Evolutionary conservation across 35 echinoderm and acorn worm species (phyloP).

Genomic region (Ophioderma brevispina): DNA sequence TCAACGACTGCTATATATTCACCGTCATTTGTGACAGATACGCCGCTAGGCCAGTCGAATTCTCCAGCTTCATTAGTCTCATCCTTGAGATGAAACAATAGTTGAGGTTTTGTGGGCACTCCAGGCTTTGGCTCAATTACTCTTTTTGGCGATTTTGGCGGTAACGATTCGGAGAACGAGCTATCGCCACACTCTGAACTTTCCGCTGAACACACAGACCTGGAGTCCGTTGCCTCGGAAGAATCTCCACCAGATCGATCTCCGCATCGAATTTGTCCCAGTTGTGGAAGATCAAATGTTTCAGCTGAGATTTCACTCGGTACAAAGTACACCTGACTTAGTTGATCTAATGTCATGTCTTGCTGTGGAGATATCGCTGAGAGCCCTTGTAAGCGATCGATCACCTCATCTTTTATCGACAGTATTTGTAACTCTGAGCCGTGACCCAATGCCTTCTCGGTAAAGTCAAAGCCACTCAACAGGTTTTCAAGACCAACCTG

Average conservation of each 20-base stretch:
- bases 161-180: conserved; percentile 55
- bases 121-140: conserved; percentile 2
- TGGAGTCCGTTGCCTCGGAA: conserved; percentile 78
- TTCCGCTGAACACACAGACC: conserved; percentile 88
- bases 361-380: conserved; percentile 86
- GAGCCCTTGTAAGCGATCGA: conserved; percentile 87
- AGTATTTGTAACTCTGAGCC: conserved; percentile 92
- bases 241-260: conserved; percentile 66
- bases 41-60: conserved; percentile 99
- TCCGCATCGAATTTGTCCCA: conserved; percentile 92
- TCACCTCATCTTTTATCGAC: conserved; percentile 98
- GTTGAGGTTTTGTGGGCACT: conserved; percentile 66
- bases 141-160: conserved; percentile 73
- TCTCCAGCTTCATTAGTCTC: conserved; percentile 93
- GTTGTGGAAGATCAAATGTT: conserved; percentile 39
- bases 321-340: conserved; percentile 92
- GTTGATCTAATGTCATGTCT: conserved; percentile 90
- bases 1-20: conserved; percentile 95
- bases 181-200: conserved; percentile 83
- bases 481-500: conserved; percentile 93
- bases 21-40: conserved; percentile 80
- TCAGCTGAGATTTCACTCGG: conserved; percentile 60
- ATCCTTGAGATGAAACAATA: conserved; percentile 91
- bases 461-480: conserved; percentile 95
- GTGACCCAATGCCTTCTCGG: conserved; percentile 97